Percentiles rank a stretch among this genome's conserved stretches.
Conservation (phyloP, 2,888 invertebrate species). For the Coenonympha glycerion region DNA sequence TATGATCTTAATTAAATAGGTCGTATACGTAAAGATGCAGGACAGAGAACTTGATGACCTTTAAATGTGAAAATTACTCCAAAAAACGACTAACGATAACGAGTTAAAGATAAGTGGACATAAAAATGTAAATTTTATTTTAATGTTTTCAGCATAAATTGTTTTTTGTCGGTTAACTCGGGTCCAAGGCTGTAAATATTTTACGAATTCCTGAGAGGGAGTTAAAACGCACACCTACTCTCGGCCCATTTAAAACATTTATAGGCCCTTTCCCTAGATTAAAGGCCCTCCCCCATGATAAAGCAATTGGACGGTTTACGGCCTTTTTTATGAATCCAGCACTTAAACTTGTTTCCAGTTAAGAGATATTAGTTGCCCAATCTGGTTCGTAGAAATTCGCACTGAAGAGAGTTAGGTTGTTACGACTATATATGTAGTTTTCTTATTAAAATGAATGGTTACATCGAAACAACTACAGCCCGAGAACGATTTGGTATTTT, state of each 20-base stretch:
- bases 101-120: too few species aligned
- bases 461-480: too few species aligned
- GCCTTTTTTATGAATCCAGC: slow-evolving; percentile 13
- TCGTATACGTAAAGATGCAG: too few species aligned
- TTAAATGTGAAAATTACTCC: too few species aligned
- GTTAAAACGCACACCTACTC: not conserved
- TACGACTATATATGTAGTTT: not conserved
- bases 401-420: too few species aligned
- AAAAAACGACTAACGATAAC: too few species aligned
- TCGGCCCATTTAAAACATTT: slow-evolving; percentile 7
- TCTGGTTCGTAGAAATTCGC: not conserved
- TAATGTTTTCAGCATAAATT: not conserved
- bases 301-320: slow-evolving; percentile 12
- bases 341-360: slow-evolving; percentile 12
- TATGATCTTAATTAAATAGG: too few species aligned
- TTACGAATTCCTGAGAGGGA: not conserved
- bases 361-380: slow-evolving; percentile 7
- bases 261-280: slow-evolving; percentile 11
- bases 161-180: not conserved
- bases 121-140: not conserved
- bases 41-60: too few species aligned
- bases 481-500: too few species aligned
- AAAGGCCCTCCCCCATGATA: slow-evolving; percentile 13
- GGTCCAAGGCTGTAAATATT: slow-evolving; percentile 1
- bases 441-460: slow-evolving; percentile 1